Percentiles rank a stretch among this genome's conserved stretches.
These are phyloP conservation scores for Parazoanthus swiftii DNA, from an alignment of 92 coral and sea anemone genomes.

Conservation along the genomic window DNA sequence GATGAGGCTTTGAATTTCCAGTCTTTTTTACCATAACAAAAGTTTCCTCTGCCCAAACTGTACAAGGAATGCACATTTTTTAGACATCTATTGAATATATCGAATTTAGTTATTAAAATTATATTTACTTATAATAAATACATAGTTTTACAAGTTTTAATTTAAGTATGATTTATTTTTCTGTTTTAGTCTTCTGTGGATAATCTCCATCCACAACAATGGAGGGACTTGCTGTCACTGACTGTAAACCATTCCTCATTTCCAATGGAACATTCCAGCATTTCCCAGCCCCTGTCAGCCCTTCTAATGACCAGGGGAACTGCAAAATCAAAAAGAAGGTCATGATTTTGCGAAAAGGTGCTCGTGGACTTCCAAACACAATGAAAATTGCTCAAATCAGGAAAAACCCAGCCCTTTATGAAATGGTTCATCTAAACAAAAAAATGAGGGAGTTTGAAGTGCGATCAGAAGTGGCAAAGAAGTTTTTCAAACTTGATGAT, in stretches of 20 bases:
- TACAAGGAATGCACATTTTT: no score
- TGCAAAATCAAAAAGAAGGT: conserved; percentile 22
- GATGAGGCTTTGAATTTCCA: no score
- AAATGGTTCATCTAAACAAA: background rate
- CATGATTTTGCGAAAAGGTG: conserved; percentile 24
- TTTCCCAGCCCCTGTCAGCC: background rate
- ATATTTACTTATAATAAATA: no score
- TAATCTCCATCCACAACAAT: conserved; percentile 5
- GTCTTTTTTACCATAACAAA: no score
- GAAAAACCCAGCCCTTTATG: conserved; percentile 9
- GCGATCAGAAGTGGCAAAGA: background rate
- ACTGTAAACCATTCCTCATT: background rate
- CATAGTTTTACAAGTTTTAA: no score
- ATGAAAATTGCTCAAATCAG: conserved; percentile 19
- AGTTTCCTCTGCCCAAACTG: no score
- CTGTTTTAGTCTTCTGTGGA: background rate
- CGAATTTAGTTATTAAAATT: no score
- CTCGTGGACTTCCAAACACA: conserved; percentile 19
- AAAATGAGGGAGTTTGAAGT: conserved; percentile 26
- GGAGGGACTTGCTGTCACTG: background rate
- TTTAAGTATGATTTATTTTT: background rate
- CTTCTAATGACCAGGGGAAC: background rate
- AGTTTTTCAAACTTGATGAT: conserved; percentile 21
- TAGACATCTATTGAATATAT: no score
- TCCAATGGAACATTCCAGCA: background rate